phyloP scores from a whole-genome alignment of 2,888 invertebrate species.

The Drosophila lutescens region DNA sequence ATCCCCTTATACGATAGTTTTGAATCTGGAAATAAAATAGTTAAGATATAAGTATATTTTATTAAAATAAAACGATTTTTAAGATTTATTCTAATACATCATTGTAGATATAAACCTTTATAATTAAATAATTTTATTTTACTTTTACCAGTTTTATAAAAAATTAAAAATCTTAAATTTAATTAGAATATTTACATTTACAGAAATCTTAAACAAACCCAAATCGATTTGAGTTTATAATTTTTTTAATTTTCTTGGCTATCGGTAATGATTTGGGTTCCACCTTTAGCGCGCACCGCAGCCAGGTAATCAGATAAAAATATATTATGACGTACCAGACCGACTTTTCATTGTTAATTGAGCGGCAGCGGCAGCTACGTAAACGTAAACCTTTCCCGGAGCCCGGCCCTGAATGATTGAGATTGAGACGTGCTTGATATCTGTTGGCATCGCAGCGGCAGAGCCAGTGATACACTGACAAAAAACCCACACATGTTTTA shows the following conservation, averaged over 20 bases:
- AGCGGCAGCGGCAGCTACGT: slow-evolving; percentile 47
- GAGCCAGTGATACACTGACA: slow-evolving; percentile 16
- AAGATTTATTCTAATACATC: too few relatives aligned
- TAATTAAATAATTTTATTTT: too few relatives aligned
- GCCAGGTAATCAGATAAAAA: slow-evolving; percentile 75
- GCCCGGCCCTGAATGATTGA: slow-evolving; percentile 68
- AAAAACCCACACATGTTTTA: not conserved
- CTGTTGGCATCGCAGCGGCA: slow-evolving; percentile 59
- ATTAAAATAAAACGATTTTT: too few relatives aligned
- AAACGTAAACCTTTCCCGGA: slow-evolving; percentile 55
- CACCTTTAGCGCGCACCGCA: slow-evolving; percentile 28
- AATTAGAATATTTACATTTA: too few relatives aligned
- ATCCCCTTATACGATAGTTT: not conserved
- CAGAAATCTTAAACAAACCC: too few relatives aligned
- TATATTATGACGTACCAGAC: slow-evolving; percentile 77
- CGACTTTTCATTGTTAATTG: slow-evolving; percentile 73
- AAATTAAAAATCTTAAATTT: too few relatives aligned
- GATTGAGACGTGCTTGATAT: slow-evolving; percentile 72
- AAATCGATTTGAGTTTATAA: too few relatives aligned
- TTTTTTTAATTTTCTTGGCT: not conserved
- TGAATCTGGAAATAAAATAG: not conserved
- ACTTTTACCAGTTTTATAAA: too few relatives aligned
- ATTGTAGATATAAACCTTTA: too few relatives aligned
- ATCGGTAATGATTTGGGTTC: not conserved
- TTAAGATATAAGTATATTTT: not conserved